Percentiles rank a stretch among this genome's conserved stretches.
These are phyloP conservation scores for Oncorhynchus mykiss DNA, from an alignment of 2,113 vertebrate genomes.

Conservation along the genomic window DNA sequence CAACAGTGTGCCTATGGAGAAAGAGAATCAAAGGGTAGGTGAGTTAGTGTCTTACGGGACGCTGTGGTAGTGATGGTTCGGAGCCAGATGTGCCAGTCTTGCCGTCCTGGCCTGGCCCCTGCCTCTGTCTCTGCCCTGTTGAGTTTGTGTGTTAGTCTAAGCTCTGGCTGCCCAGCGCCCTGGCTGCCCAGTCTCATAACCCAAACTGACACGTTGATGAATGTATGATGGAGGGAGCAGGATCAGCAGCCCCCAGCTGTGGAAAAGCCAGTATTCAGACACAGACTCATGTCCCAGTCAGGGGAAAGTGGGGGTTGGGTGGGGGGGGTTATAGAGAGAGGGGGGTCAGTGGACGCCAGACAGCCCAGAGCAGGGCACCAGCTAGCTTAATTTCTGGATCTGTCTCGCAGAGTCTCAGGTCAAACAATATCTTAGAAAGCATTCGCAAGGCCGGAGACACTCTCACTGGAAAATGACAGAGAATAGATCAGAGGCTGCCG, in stretches of 20 bases:
- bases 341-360: constrained; percentile 28
- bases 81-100: neutral
- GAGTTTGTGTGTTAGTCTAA: constrained; percentile 37
- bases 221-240: constrained; percentile 64
- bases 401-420: constrained; percentile 43
- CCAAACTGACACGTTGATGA: constrained; percentile 72
- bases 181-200: constrained; percentile 48
- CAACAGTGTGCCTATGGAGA: neutral
- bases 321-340: constrained; percentile 26
- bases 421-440: constrained; percentile 37
- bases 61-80: neutral
- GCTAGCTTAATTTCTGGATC: constrained; percentile 49
- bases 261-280: constrained; percentile 64
- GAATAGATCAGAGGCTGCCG: constrained; percentile 47
- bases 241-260: constrained; percentile 60
- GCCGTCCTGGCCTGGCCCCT: neutral
- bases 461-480: constrained; percentile 33
- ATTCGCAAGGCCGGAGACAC: constrained; percentile 15
- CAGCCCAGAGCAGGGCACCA: constrained; percentile 44
- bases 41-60: neutral
- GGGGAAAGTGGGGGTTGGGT: neutral
- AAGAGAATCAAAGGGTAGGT: neutral
- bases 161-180: constrained; percentile 32
- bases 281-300: constrained; percentile 8
- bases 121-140: neutral